Conservation (phyloP, 2,797 vertebrate genomes). For the Nannoperca australis region DNA sequence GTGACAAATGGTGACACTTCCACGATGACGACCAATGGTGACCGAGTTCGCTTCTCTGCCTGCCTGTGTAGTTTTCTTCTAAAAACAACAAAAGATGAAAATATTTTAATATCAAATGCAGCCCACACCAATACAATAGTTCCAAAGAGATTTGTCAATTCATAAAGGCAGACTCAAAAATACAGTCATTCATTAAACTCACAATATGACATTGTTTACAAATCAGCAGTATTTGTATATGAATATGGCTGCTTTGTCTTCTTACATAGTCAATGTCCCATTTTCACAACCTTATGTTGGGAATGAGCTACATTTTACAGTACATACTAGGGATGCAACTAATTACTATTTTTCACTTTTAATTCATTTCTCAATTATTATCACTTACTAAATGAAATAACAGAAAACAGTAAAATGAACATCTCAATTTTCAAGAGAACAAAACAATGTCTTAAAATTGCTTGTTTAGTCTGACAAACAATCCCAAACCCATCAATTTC, state of each 20-base stretch:
- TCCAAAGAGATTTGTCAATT: not conserved
- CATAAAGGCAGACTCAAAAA: not conserved
- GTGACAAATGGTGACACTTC: slow-evolving; percentile 74
- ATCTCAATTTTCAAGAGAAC: not conserved
- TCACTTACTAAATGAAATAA: not conserved
- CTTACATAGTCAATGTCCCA: not conserved
- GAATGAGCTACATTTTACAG: not conserved
- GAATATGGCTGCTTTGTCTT: not conserved
- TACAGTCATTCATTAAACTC: not conserved
- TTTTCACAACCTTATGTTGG: not conserved
- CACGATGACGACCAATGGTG: slow-evolving; percentile 21
- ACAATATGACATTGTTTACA: not conserved
- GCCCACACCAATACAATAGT: not conserved
- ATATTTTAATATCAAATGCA: not conserved
- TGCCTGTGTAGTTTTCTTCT: slow-evolving; percentile 36
- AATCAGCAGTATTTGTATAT: not conserved
- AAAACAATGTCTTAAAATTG: not conserved
- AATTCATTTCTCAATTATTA: not conserved
- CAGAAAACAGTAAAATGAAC: not conserved
- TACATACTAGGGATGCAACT: too few relatives aligned
- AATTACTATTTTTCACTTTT: not conserved
- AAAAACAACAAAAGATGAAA: slow-evolving; percentile 26
- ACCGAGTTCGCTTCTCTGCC: slow-evolving; percentile 24
- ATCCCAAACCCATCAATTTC: not conserved
- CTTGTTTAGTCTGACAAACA: not conserved